These are phyloP conservation scores for Pseudachorutes palmiensis DNA, from an alignment of 1,140 invertebrate genomes.

Conservation along the genomic window DNA sequence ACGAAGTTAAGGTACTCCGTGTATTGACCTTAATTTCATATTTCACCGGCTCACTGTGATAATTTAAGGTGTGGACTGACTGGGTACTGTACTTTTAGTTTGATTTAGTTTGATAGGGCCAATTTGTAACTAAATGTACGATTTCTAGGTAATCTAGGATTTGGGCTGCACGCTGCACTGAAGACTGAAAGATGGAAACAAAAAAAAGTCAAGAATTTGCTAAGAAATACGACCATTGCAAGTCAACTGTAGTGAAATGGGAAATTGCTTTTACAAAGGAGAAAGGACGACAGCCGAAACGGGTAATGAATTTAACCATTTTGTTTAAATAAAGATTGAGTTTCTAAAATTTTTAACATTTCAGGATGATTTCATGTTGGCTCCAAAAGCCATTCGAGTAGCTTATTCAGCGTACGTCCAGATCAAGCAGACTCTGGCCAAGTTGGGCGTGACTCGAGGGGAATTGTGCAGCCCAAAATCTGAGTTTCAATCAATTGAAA, in stretches of 20 bases:
- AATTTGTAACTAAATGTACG: no score
- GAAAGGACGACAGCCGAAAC: constrained; percentile 12
- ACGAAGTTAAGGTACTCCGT: no score
- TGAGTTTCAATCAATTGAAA: background rate
- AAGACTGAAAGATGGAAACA: background rate
- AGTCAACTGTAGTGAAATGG: constrained; percentile 17
- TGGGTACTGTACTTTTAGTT: no score
- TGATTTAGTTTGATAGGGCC: no score
- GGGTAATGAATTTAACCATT: constrained; percentile 18
- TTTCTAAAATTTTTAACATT: constrained; percentile 36
- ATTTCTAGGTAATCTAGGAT: no score
- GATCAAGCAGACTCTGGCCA: constrained; percentile 7
- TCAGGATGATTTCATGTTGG: constrained; percentile 67
- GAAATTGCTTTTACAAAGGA: constrained; percentile 16
- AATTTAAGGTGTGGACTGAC: no score
- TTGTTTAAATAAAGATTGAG: background rate
- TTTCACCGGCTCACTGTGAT: no score
- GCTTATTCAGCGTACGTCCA: constrained; percentile 67
- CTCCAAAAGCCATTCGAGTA: constrained; percentile 57
- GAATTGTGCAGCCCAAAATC: background rate
- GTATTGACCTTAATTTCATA: no score
- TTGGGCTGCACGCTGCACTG: background rate
- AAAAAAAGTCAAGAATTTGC: background rate
- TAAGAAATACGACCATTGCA: constrained; percentile 2
- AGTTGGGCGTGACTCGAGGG: background rate